These are phyloP conservation scores for Stegastes partitus DNA, from an alignment of 2,113 vertebrate species.

Conservation along the genomic window DNA sequence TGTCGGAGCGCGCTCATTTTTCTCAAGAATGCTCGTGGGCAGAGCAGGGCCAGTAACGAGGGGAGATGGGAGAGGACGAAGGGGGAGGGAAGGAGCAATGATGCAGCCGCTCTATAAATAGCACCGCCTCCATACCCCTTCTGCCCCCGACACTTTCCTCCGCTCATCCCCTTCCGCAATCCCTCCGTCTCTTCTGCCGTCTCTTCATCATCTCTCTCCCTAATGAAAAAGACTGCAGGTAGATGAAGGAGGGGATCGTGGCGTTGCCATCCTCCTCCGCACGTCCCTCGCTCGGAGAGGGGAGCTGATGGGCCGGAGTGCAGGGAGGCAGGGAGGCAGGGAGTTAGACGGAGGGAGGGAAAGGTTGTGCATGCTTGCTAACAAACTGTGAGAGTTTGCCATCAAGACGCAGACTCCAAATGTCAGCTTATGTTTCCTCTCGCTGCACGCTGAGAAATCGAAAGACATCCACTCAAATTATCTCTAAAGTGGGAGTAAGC, in stretches of 20 bases:
- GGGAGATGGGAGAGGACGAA: constrained; percentile 47
- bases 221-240: constrained; percentile 37
- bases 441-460: neutral
- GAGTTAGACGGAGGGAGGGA: neutral
- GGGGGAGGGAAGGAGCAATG: constrained; percentile 38
- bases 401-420: constrained; percentile 27
- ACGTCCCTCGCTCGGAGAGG: neutral
- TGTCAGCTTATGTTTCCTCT: constrained; percentile 21
- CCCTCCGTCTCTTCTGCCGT: constrained; percentile 11
- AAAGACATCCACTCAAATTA: no score
- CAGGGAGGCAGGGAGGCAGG: neutral
- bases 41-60: constrained; percentile 55
- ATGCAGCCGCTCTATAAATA: constrained; percentile 74
- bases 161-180: constrained; percentile 15
- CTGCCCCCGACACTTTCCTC: constrained; percentile 37
- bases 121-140: constrained; percentile 54
- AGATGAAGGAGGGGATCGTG: neutral
- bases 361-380: constrained; percentile 9
- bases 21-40: constrained; percentile 62
- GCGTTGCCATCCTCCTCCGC: constrained; percentile 1
- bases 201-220: constrained; percentile 22
- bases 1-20: constrained; percentile 20
- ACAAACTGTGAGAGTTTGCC: constrained; percentile 10
- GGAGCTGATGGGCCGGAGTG: neutral
- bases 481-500: no score